phyloP scores from a whole-genome alignment of 2,888 invertebrate genomes.

The Drosophila maculinotata region DNA sequence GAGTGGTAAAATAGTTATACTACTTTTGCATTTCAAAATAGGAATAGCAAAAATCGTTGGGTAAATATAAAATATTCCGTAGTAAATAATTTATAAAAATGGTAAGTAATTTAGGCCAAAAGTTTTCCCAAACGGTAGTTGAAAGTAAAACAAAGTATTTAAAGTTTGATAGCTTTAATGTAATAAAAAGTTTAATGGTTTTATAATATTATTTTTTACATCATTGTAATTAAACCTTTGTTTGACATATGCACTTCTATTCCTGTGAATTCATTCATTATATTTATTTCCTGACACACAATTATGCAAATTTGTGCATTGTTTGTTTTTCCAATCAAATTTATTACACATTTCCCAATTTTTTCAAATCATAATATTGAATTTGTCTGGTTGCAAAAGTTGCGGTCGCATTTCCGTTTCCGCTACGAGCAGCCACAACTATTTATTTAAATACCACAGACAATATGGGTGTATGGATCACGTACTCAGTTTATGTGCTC shows the following conservation, averaged over 20 bases:
- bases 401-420: conserved; percentile 68
- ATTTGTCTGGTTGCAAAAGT: conserved; percentile 39
- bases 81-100: no score
- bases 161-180: no score
- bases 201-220: not conserved
- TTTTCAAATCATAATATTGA: conserved; percentile 16
- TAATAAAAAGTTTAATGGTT: not conserved
- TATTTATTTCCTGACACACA: conserved; percentile 34
- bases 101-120: no score
- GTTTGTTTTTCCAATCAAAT: conserved; percentile 31
- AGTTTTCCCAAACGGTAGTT: no score
- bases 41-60: no score
- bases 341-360: conserved; percentile 23
- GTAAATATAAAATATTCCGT: no score
- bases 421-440: conserved; percentile 42
- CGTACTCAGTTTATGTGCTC: conserved; percentile 30
- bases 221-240: not conserved
- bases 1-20: conserved; percentile 4
- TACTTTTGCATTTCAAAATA: no score
- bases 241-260: not conserved
- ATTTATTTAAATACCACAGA: conserved; percentile 36
- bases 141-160: no score
- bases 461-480: conserved; percentile 17
- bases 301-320: conserved; percentile 47
- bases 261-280: conserved; percentile 9